Base-by-base conservation (phyloP, 2,888 invertebrate species). In the Nipponacmea schrenckii region DNA sequence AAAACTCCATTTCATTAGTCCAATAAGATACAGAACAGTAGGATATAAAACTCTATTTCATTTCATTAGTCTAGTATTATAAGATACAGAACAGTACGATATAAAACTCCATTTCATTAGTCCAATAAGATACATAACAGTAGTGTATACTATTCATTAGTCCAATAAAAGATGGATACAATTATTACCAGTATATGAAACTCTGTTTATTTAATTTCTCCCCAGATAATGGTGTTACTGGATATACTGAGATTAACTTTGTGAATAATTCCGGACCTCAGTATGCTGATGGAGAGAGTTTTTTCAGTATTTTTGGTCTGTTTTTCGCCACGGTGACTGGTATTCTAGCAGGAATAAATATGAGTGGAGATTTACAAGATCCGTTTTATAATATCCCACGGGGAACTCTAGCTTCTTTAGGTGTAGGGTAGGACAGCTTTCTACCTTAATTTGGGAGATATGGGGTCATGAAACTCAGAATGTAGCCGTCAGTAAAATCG, bases 281-380 rank as follows among this genome's bases (percentile, higher is more conserved):
- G 69, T 97, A 95, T 89, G 91, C 92, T 69, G 92, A 93, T 70
- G 93, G 93, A 12, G 94, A 96, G 84, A 94, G 93, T 74, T 98
- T 97, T 95, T 98, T 98, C 90, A 94, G 94, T 68, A 96, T 97
- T 62, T 97, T 98, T 90, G 98, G 98, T 45, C 95, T 98, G 2
- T 98, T 98, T 90, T 98, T 98, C 88, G 97, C 98, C 17, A 97
- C 98, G 0, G 95, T 98, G 39, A 97, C 98, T 65, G 98, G 98
- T 20, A 95, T 98, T 76, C 91, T 98, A 79, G 96, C 98, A 8
- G 98, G 98, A 46, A 97, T 98, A 81, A 98, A 98, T 87, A 98
- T 98, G 98, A 96, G 97, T 86, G 97, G 97, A 17, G 98, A 98
- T 89, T 91, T 98, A 71, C 92, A 93, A 80, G 94, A 96, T 80